Evolutionary conservation across 2,797 vertebrate genomes (phyloP).

Genomic region (Natrix natrix): DNA sequence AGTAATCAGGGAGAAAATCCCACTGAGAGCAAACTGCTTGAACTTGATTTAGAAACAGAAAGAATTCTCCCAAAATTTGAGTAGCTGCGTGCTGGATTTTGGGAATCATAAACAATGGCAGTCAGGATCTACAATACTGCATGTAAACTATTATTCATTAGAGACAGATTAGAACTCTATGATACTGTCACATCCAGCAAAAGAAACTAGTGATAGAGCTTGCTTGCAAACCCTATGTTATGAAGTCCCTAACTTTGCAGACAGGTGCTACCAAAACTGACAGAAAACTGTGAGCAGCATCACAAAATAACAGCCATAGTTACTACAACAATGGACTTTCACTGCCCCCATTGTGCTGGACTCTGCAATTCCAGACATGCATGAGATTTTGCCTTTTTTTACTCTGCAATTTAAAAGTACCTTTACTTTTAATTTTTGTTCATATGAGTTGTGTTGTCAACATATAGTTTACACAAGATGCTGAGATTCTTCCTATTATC

Average conservation of each 20-base stretch:
- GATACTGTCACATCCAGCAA: not conserved
- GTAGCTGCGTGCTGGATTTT: not conserved
- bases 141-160: not conserved
- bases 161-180: not conserved
- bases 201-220: not conserved
- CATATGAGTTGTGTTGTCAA: not conserved
- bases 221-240: not conserved
- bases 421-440: not conserved
- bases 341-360: not conserved
- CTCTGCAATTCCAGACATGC: not conserved
- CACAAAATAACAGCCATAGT: not conserved
- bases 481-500: not conserved
- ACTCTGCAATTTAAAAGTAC: not conserved
- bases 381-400: not conserved
- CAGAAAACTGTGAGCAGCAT: not conserved
- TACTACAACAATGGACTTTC: not conserved
- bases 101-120: not conserved
- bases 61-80: not conserved
- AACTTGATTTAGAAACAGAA: not conserved
- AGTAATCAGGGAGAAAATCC: not conserved
- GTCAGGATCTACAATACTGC: not conserved
- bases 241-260: not conserved
- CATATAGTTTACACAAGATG: not conserved
- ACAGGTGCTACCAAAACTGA: not conserved
- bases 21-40: not conserved